phyloP scores from a whole-genome alignment of 2,888 invertebrate species.

The Caenorhabditis sp. region DNA sequence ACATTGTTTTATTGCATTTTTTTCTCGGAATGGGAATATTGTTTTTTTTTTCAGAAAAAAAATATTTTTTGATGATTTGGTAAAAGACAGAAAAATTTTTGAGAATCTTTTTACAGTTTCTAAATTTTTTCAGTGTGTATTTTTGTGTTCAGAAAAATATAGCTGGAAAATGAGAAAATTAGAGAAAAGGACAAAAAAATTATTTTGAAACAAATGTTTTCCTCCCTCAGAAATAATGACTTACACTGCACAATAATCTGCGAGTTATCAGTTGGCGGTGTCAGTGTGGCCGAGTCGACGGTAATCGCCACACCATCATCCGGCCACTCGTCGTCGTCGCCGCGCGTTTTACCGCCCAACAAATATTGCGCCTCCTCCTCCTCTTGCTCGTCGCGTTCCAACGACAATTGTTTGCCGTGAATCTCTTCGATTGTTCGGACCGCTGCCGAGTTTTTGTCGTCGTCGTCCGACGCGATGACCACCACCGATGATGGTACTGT shows the following conservation, averaged over 20 bases:
- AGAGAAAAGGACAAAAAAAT: too few species aligned
- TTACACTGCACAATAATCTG: slow-evolving; percentile 54
- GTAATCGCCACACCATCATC: slow-evolving; percentile 67
- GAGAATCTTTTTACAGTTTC: too few species aligned
- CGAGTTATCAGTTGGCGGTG: slow-evolving; percentile 58
- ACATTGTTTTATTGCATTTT: too few species aligned
- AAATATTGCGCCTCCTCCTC: slow-evolving; percentile 64
- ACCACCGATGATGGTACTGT: slow-evolving; percentile 66
- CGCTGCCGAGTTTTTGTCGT: slow-evolving; percentile 40
- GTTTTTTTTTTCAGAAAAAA: not conserved
- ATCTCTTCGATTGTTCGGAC: slow-evolving; percentile 57
- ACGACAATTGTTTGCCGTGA: slow-evolving; percentile 61
- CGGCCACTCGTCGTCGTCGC: slow-evolving; percentile 58
- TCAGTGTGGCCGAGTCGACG: slow-evolving; percentile 61
- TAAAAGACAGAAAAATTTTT: too few species aligned
- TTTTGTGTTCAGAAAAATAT: too few species aligned
- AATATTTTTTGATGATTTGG: slow-evolving; percentile 2
- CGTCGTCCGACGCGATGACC: slow-evolving; percentile 62
- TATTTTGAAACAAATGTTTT: slow-evolving; percentile 3
- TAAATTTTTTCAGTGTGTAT: too few species aligned
- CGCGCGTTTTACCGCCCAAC: slow-evolving; percentile 37
- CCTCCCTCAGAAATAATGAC: slow-evolving; percentile 12
- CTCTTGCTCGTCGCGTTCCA: slow-evolving; percentile 59
- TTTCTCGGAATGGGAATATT: too few species aligned
- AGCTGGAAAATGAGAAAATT: too few species aligned